A percentile compares a stretch with the other conserved stretches of the same genome.
These are phyloP conservation scores for Isurus oxyrinchus DNA, from an alignment of 2,113 vertebrate species.

Conservation along the genomic window DNA sequence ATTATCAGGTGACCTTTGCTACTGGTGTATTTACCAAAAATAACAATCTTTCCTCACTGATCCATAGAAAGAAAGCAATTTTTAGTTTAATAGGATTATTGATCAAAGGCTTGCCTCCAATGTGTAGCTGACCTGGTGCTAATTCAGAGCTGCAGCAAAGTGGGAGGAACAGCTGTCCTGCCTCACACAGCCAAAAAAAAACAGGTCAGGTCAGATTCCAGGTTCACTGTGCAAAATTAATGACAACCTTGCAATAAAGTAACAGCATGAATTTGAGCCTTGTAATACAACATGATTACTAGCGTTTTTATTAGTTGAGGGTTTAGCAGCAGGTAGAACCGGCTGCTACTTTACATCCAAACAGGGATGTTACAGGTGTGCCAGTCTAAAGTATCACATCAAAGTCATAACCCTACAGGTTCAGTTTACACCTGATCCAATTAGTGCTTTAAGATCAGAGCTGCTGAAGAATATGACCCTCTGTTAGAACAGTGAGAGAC, in stretches of 20 bases:
- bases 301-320: slow-evolving; percentile 55
- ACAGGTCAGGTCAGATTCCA: slow-evolving; percentile 62
- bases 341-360: slow-evolving; percentile 62
- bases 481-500: slow-evolving; percentile 60
- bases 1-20: slow-evolving; percentile 34
- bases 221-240: slow-evolving; percentile 74
- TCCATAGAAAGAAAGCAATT: slow-evolving; percentile 30
- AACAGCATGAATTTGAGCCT: slow-evolving; percentile 59
- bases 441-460: slow-evolving; percentile 78
- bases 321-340: slow-evolving; percentile 57
- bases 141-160: slow-evolving; percentile 10
- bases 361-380: slow-evolving; percentile 56
- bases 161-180: slow-evolving; percentile 32
- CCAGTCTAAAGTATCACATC: slow-evolving; percentile 64
- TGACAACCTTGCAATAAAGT: slow-evolving; percentile 61
- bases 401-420: slow-evolving; percentile 75
- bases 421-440: slow-evolving; percentile 92
- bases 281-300: slow-evolving; percentile 62
- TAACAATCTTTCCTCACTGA: slow-evolving; percentile 34
- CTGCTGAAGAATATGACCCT: slow-evolving; percentile 63
- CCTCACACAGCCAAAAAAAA: slow-evolving; percentile 46
- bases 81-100: slow-evolving; percentile 37
- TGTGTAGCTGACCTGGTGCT: not conserved
- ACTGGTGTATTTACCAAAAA: slow-evolving; percentile 31
- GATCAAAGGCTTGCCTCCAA: slow-evolving; percentile 11